Conservation (phyloP, 1,140 invertebrate species). For the Magallana gigas region DNA sequence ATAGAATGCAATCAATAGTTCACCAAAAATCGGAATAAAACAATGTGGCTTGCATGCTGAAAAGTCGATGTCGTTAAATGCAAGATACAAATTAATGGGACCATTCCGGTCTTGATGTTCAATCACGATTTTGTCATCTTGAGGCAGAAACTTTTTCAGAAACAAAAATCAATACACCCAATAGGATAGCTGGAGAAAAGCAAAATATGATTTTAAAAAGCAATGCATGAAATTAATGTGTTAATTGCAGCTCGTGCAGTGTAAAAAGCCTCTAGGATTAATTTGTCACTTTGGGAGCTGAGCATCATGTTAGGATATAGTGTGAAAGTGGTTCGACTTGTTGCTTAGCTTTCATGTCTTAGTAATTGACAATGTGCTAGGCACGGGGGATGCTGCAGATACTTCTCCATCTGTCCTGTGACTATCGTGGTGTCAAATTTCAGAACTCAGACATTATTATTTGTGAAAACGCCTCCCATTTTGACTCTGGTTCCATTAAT, state of each 20-base stretch:
- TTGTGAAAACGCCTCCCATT: conserved; percentile 17
- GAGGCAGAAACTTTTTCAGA: conserved; percentile 23
- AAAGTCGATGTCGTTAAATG: conserved; percentile 36
- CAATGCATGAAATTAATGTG: conserved; percentile 28
- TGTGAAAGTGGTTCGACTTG: background rate
- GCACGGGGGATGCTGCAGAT: background rate
- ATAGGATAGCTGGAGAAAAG: background rate
- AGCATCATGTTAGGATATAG: background rate
- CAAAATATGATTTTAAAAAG: conserved; percentile 30
- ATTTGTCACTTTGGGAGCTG: conserved; percentile 3
- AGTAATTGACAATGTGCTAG: conserved; percentile 10
- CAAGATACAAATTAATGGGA: conserved; percentile 36
- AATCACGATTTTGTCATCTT: conserved; percentile 38
- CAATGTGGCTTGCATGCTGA: background rate
- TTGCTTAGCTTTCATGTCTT: background rate
- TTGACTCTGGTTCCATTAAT: conserved; percentile 13
- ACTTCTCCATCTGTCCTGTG: background rate
- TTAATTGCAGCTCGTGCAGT: conserved; percentile 18
- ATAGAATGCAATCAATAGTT: conserved; percentile 2
- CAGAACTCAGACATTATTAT: conserved; percentile 23
- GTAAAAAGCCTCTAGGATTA: conserved; percentile 31
- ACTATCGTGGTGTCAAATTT: background rate
- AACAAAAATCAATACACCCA: conserved; percentile 20
- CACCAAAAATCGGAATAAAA: conserved; percentile 3
- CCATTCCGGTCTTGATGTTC: conserved; percentile 25